Percentiles rank a stretch among this genome's conserved stretches.
Evolutionary conservation across 2,888 invertebrate genomes (phyloP).

Genomic region (Drosophila histrio): DNA sequence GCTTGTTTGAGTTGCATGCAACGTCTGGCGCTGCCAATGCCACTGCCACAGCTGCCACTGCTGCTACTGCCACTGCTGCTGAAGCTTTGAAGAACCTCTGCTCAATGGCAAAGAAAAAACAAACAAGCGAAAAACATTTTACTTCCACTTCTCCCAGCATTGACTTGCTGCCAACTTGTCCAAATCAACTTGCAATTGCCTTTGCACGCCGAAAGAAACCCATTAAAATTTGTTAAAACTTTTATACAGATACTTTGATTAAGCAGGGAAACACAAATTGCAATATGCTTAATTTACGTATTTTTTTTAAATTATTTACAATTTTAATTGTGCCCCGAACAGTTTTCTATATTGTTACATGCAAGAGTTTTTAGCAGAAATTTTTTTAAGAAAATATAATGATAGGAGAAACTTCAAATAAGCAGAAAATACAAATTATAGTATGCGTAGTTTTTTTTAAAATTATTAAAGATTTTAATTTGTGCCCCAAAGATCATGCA

Average conservation of each 20-base stretch:
- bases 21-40: not conserved
- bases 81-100: not conserved
- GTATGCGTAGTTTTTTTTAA: too few relatives aligned
- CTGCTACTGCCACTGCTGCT: not conserved
- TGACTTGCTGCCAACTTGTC: not conserved
- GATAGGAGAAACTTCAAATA: too few relatives aligned
- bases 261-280: not conserved
- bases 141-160: not conserved
- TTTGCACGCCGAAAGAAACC: not conserved
- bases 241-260: not conserved
- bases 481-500: too few relatives aligned
- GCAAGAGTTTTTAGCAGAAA: too few relatives aligned
- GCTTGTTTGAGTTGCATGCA: slow-evolving; percentile 27
- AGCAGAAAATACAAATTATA: too few relatives aligned
- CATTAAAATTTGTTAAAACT: not conserved
- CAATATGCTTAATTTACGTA: too few relatives aligned
- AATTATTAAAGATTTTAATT: too few relatives aligned
- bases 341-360: too few relatives aligned
- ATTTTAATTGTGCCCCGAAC: not conserved
- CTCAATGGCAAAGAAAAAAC: slow-evolving; percentile 12
- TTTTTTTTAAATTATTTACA: too few relatives aligned
- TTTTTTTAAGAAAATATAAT: too few relatives aligned
- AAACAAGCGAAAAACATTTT: slow-evolving; percentile 13
- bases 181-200: slow-evolving; percentile 1
- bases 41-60: not conserved